These are phyloP conservation scores for Merluccius polli DNA, from an alignment of 2,797 vertebrate species.

Conservation along the genomic window DNA sequence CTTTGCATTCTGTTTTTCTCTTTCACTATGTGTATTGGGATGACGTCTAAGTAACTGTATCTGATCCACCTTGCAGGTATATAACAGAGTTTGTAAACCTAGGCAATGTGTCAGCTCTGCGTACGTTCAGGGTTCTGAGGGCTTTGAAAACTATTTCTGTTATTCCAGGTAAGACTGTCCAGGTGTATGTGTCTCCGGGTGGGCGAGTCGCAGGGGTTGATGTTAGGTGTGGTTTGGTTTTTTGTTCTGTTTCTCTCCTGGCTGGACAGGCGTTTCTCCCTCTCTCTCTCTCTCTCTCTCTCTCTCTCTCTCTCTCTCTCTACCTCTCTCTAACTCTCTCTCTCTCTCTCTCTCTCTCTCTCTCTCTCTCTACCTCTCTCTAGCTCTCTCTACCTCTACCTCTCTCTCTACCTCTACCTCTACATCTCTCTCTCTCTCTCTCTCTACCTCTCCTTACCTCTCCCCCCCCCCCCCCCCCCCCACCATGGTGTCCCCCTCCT, in stretches of 20 bases:
- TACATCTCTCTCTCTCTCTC: slow-evolving; percentile 53
- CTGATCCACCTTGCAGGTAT: slow-evolving; percentile 98
- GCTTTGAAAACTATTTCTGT: slow-evolving; percentile 99
- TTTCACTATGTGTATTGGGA: slow-evolving; percentile 26
- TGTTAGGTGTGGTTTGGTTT: slow-evolving; percentile 86
- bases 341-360: slow-evolving; percentile 54
- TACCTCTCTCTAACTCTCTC: slow-evolving; percentile 55
- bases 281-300: slow-evolving; percentile 16
- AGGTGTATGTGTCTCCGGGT: slow-evolving; percentile 70
- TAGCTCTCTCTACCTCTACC: slow-evolving; percentile 68
- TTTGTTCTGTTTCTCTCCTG: slow-evolving; percentile 53
- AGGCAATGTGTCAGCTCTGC: slow-evolving; percentile 99
- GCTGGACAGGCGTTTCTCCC: slow-evolving; percentile 70
- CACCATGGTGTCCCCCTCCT: slow-evolving; percentile 79
- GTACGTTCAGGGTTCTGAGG: slow-evolving; percentile 96
- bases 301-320: slow-evolving; percentile 51
- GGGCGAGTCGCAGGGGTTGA: slow-evolving; percentile 80
- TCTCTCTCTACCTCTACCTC: slow-evolving; percentile 53
- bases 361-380: slow-evolving; percentile 67
- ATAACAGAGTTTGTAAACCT: slow-evolving; percentile 99
- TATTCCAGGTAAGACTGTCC: slow-evolving; percentile 84
- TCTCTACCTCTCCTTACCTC: slow-evolving; percentile 57
- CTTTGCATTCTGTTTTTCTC: slow-evolving; percentile 11
- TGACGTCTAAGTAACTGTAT: slow-evolving; percentile 83
- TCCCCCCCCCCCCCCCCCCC: slow-evolving; percentile 53